Percentiles rank a stretch among this genome's conserved stretches.
Conservation (phyloP, 2,113 vertebrate species). For the Podarcis raffonei region DNA sequence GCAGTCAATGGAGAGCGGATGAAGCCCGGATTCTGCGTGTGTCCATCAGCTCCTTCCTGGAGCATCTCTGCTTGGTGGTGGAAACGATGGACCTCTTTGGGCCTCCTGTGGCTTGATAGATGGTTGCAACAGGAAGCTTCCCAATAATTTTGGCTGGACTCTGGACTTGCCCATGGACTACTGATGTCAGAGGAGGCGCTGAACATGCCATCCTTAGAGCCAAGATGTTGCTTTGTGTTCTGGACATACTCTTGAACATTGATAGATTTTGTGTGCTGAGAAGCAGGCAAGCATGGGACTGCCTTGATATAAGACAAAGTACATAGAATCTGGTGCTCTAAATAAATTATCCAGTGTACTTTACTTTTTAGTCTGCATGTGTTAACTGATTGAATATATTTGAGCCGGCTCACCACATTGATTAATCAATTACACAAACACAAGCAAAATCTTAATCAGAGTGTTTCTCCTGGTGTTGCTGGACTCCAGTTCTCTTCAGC, state of each 20-base stretch:
- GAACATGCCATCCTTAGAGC: background rate
- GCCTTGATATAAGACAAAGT: too few relatives aligned
- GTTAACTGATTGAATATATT: background rate
- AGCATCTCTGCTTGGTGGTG: conserved; percentile 78
- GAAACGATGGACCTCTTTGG: too few relatives aligned
- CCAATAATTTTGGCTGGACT: background rate
- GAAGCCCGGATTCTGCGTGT: conserved; percentile 84
- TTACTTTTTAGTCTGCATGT: too few relatives aligned
- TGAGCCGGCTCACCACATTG: background rate
- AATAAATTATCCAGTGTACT: too few relatives aligned
- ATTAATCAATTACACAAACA: background rate
- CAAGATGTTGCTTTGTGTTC: background rate
- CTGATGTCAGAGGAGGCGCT: background rate
- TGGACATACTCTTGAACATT: background rate
- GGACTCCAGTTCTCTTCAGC: background rate
- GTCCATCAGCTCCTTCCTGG: conserved; percentile 83
- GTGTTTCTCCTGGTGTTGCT: background rate
- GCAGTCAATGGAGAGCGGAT: conserved; percentile 48
- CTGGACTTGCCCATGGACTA: background rate
- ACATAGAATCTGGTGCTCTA: too few relatives aligned
- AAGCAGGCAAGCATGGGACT: too few relatives aligned
- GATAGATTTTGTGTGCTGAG: background rate
- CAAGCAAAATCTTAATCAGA: background rate
- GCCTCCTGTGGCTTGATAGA: conserved; percentile 59
- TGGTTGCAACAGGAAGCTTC: background rate